A percentile compares a stretch with the other conserved stretches of the same genome.
These are phyloP conservation scores for Epizoanthus ramosus DNA, from an alignment of 92 coral and sea anemone species.

Conservation along the genomic window DNA sequence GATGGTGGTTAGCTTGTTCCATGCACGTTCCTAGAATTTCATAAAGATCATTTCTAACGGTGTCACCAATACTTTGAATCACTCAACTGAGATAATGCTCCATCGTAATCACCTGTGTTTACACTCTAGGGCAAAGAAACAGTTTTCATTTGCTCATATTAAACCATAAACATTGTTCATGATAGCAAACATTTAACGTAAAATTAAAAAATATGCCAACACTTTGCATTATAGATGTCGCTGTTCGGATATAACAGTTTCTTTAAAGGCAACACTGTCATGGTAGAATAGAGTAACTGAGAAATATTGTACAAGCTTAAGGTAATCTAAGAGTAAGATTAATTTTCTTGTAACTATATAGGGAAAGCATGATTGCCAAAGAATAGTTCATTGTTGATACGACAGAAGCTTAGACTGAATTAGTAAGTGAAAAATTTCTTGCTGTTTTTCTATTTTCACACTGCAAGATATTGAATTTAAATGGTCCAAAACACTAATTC, in stretches of 20 bases:
- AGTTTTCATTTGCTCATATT: background rate
- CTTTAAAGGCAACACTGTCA: slow-evolving; percentile 13
- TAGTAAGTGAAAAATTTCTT: too few species aligned
- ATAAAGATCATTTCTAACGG: too few species aligned
- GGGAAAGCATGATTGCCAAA: background rate
- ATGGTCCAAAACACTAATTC: too few species aligned
- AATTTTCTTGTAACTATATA: background rate
- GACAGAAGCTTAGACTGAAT: too few species aligned
- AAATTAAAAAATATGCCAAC: background rate
- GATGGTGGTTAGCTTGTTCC: too few species aligned
- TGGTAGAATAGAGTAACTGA: slow-evolving; percentile 17
- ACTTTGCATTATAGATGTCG: background rate
- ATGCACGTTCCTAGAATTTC: too few species aligned
- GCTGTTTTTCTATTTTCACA: too few species aligned
- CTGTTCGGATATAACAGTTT: background rate
- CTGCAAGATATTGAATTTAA: too few species aligned
- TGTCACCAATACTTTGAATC: too few species aligned
- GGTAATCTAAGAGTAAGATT: background rate
- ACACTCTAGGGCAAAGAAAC: too few species aligned
- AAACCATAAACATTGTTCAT: slow-evolving; percentile 9
- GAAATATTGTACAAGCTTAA: slow-evolving; percentile 25
- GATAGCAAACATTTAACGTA: slow-evolving; percentile 19
- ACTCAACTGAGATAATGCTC: too few species aligned
- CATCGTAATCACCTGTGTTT: too few species aligned
- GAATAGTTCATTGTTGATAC: background rate